phyloP scores from a whole-genome alignment of 1,140 invertebrate species.

The Agraylea sexmaculata region DNA sequence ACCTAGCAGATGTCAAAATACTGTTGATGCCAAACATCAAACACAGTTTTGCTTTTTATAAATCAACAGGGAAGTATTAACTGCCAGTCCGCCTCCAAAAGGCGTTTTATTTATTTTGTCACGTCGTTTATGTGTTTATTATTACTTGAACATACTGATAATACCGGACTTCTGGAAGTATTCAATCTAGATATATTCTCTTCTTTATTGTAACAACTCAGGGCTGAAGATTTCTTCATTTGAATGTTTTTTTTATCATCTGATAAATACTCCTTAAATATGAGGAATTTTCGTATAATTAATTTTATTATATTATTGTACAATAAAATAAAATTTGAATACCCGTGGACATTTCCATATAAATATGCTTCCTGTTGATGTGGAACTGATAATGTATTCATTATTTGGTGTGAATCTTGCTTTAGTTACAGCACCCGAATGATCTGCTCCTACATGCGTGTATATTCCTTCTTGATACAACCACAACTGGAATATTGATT shows the following conservation, averaged over 20 bases:
- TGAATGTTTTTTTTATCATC: background rate
- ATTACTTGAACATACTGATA: constrained; percentile 32
- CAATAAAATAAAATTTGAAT: background rate
- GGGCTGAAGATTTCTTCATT: too few species aligned
- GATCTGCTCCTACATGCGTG: constrained; percentile 65
- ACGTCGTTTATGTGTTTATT: too few species aligned
- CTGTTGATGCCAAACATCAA: too few species aligned
- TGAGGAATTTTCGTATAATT: background rate
- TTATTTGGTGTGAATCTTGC: constrained; percentile 63
- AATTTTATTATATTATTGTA: background rate
- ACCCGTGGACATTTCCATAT: constrained; percentile 62
- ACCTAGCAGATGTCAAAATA: too few species aligned
- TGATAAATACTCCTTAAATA: background rate
- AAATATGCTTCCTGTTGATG: constrained; percentile 71
- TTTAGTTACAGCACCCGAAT: constrained; percentile 64
- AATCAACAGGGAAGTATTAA: too few species aligned
- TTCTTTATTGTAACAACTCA: background rate
- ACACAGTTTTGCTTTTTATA: too few species aligned
- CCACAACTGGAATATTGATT: constrained; percentile 50
- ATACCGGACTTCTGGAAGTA: constrained; percentile 31
- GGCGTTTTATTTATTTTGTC: too few species aligned
- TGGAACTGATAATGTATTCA: constrained; percentile 57
- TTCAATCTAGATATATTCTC: constrained; percentile 34
- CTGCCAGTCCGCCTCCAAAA: too few species aligned
- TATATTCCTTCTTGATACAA: constrained; percentile 64